Evolutionary conservation across 2,888 invertebrate species (phyloP).

Genomic region (Cantharis rufa): DNA sequence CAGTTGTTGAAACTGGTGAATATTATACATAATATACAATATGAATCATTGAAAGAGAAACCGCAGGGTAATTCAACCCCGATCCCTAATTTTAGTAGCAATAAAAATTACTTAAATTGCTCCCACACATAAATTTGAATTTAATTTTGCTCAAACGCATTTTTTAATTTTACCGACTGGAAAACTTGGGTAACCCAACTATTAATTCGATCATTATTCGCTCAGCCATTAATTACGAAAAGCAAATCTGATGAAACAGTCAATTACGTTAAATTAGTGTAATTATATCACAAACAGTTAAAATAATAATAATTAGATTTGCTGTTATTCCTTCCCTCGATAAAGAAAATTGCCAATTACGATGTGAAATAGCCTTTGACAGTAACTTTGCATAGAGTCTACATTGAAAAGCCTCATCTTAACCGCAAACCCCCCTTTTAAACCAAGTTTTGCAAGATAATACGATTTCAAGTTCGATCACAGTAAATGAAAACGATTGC

Average conservation of each 20-base stretch:
- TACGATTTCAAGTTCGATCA: background rate
- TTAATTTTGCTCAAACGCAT: background rate
- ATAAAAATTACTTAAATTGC: background rate
- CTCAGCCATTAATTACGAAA: background rate
- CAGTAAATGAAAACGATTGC: conserved; percentile 1
- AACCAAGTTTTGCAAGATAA: background rate
- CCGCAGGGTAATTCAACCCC: background rate
- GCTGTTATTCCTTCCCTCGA: background rate
- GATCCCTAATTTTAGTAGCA: background rate
- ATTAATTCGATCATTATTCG: background rate
- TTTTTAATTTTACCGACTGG: background rate
- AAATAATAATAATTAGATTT: conserved; percentile 2
- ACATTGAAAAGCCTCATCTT: background rate
- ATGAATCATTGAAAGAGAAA: background rate
- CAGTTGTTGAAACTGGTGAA: background rate
- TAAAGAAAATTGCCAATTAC: background rate
- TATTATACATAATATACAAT: background rate
- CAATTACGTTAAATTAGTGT: background rate
- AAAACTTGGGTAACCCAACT: background rate
- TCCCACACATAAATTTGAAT: background rate
- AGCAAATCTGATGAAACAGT: background rate
- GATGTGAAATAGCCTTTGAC: background rate
- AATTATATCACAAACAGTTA: background rate
- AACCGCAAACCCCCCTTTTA: background rate
- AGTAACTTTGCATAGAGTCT: conserved; percentile 2